Evolutionary conservation across 2,113 vertebrate species (phyloP), one percentile per base, ranked within the genome.

Genomic region (Chionis minor): DNA sequence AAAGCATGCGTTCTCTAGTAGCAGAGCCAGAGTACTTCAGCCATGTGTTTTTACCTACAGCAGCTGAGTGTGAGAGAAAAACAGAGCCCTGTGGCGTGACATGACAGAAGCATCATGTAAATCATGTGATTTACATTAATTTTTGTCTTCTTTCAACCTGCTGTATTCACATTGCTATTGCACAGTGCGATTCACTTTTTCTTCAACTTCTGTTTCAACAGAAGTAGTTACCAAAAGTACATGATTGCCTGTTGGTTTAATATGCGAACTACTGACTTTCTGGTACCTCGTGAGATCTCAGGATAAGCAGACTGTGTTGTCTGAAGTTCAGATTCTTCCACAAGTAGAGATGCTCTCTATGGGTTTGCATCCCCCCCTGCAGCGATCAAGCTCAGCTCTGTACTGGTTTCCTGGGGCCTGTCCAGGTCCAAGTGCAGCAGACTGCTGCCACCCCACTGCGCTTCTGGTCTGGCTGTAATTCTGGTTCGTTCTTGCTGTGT

Each of bases 401-500:
- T 18, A 13, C 59, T 35, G 21, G 24, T 42, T 79, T 49, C 12
- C 30, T 42, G 33, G 14, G 54, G 12, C 26, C n/a, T 0, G 0
- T 54, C 40, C 21, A 35, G 38, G 16, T 78, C 58, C 33, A 6
- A 1, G 7, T 44, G 62, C 2, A 4, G 47, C 54, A 81, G 20
- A 21, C 26, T 58, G 63, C 23, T 52, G 69, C 0, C 0, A 27
- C 21, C 30, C 18, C 22, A 2, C 27, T 40, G 22, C 1, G 0
- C 40, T 42, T 35, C 61, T 61, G 9, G 30, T 69, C 49, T 52
- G 33, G 38, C 21, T 86, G 10, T 40, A 52, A 75, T 81, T 71
- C 20, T 75, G 17, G 8, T 75, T 70, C 70, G n/a, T 71, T 47
- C 35, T 56, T 83, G 61, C 65, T 67, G 19, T n/a, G 16, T 72